A percentile compares a stretch with the other conserved stretches of the same genome.
Conservation (phyloP, 2,797 vertebrate species). For the Oreortyx pictus region DNA sequence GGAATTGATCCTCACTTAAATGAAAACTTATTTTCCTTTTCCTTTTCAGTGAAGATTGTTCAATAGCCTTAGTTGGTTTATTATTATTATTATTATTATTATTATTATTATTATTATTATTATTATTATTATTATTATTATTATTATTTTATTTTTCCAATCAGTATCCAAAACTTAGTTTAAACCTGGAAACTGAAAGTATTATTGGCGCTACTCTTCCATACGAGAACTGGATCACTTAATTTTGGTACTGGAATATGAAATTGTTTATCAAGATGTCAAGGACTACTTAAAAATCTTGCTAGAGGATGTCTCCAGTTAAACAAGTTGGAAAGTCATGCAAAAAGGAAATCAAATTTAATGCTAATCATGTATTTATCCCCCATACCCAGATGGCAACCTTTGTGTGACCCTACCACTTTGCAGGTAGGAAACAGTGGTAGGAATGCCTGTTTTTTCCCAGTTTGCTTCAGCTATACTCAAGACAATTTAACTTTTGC, state of each 20-base stretch:
- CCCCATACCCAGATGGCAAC: background rate
- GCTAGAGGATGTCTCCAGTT: background rate
- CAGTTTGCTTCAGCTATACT: background rate
- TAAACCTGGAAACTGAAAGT: background rate
- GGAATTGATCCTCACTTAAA: slow-evolving; percentile 5
- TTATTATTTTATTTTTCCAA: background rate
- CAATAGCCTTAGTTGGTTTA: background rate
- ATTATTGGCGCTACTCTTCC: background rate
- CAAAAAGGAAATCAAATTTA: background rate
- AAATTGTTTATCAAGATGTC: background rate
- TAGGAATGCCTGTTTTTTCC: background rate
- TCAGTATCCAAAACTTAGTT: background rate
- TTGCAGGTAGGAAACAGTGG: background rate
- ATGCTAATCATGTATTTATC: background rate
- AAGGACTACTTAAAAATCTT: background rate
- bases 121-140: too few relatives aligned
- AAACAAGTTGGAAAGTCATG: background rate
- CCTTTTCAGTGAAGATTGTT: background rate
- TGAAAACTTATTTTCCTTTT: slow-evolving; percentile 33
- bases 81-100: too few relatives aligned
- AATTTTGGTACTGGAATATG: background rate
- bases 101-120: too few relatives aligned
- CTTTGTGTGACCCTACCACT: background rate
- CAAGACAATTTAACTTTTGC: background rate
- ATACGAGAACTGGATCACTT: background rate